Evolutionary conservation across 2,797 vertebrate species (phyloP).

Genomic region (Labroides dimidiatus): DNA sequence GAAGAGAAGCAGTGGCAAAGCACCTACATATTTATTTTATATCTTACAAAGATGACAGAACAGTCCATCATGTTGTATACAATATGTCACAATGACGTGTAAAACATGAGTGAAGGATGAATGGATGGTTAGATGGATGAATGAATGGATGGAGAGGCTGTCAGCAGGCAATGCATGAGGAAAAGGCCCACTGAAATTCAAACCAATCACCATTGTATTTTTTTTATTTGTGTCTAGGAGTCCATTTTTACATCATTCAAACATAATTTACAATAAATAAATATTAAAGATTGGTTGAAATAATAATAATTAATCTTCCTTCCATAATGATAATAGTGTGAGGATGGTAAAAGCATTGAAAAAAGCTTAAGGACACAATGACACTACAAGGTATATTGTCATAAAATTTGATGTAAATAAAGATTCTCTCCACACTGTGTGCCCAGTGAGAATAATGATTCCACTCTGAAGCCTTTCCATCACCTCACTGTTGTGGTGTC

Average conservation of each 20-base stretch:
- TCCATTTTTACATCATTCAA: too few species aligned
- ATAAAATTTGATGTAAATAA: neutral
- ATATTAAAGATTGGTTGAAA: too few species aligned
- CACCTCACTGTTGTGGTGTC: neutral
- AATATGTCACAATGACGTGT: neutral
- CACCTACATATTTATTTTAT: neutral
- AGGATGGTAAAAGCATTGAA: neutral
- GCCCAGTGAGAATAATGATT: neutral
- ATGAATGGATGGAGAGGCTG: too few species aligned
- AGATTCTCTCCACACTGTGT: neutral
- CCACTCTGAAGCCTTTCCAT: neutral
- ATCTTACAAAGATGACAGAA: constrained; percentile 1
- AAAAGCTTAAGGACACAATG: too few species aligned
- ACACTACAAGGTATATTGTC: too few species aligned
- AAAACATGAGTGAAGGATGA: neutral
- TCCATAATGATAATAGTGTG: neutral
- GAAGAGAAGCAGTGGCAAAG: neutral
- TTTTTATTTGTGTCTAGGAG: too few species aligned
- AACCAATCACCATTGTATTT: neutral
- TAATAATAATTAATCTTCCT: neutral
- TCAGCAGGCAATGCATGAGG: neutral
- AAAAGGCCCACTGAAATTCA: neutral
- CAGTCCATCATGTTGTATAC: neutral
- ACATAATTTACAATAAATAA: too few species aligned
- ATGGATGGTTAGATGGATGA: neutral